Conservation (phyloP, 2,797 vertebrate species). For the Triplophysa yarkandensis region DNA sequence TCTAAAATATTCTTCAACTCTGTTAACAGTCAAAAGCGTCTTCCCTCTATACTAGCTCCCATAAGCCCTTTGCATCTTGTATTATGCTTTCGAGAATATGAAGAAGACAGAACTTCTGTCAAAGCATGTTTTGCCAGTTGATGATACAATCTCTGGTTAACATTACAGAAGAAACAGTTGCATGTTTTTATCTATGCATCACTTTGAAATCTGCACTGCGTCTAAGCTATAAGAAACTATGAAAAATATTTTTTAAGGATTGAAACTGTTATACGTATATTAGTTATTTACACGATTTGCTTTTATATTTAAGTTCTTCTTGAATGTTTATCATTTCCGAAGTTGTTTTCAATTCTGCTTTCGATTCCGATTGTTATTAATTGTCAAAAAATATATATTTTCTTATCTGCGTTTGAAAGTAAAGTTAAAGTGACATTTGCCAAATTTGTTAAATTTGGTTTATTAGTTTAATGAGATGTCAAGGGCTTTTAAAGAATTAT, state of each 20-base stretch:
- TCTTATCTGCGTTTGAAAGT: too few relatives aligned
- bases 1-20: constrained; percentile 11
- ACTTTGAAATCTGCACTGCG: not conserved
- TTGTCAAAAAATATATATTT: too few relatives aligned
- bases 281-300: not conserved
- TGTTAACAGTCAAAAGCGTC: not conserved
- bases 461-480: too few relatives aligned
- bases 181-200: not conserved
- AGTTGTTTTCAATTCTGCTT: too few relatives aligned
- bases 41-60: not conserved
- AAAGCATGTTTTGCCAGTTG: not conserved
- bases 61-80: not conserved
- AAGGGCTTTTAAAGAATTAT: too few relatives aligned
- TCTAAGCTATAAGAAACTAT: not conserved
- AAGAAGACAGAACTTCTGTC: not conserved
- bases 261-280: too few relatives aligned
- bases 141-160: not conserved
- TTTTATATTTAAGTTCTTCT: not conserved
- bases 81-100: not conserved
- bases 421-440: too few relatives aligned
- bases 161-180: not conserved
- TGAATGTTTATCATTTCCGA: too few relatives aligned
- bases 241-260: not conserved
- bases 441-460: too few relatives aligned
- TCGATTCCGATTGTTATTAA: too few relatives aligned